Evolutionary conservation across 2,113 vertebrate genomes (phyloP), one percentile per base, ranked within the genome.

Genomic region (Ochotona princeps): DNA sequence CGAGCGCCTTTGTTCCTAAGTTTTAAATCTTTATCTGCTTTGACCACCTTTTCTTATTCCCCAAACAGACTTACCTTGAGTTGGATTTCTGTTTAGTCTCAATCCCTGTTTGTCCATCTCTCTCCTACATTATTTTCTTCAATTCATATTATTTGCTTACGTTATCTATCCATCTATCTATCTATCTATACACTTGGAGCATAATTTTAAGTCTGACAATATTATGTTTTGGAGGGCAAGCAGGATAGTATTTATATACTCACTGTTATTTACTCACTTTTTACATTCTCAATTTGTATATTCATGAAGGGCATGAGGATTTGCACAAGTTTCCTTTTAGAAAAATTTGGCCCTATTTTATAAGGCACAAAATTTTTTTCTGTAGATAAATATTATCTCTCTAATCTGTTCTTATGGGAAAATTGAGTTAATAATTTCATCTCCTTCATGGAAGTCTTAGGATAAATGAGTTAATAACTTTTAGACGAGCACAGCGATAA

Each of bases 401-500:
- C 3, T 2, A 82, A 12, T 61, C 4, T 60, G 91, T 92, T 82
- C 25, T 78, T 73, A 69, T 57, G 28, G 26, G 17, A 47, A 93
- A 75, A 65, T 60, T 13, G 14, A 91, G 32, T 57, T 93, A 82
- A 69, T 85, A 81, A 65, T 78, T 65, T 11, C 38, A 35, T 61
- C 35, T 79, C 26, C 7, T 61, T 93, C 2, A 60, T 4, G 72
- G 2, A 81, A 61, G 35, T 78, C 7, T 81, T 90, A 23, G 7
- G 57, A 91, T 70, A 81, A 87, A 74, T 73, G 51, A 69, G 3
- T 81, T 81, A 70, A 26, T 78, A 85, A 83, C 26, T 47, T 11
- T 86, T 72, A 93, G 80, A 85, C 10, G 84, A 67, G 60, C 54
- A 86, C 26, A 87, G 9, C 81, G 66, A 83, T 80, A 67, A 87